These are phyloP conservation scores for Cassiopea xamachana DNA, from an alignment of 30 jellyfish, hydroid and myxozoan species.

Conservation along the genomic window DNA sequence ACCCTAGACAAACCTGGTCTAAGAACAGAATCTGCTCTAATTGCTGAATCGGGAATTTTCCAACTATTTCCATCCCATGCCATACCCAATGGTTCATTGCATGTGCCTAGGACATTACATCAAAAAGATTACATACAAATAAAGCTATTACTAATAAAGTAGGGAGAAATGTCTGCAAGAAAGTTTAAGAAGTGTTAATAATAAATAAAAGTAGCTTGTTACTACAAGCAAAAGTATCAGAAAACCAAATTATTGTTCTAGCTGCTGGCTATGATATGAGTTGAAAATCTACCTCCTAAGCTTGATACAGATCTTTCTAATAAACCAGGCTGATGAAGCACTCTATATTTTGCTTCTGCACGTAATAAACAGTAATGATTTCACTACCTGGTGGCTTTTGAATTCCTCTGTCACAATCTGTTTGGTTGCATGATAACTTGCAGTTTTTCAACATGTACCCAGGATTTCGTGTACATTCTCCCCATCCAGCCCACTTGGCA, in stretches of 20 bases:
- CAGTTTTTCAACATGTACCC: slow-evolving; percentile 93
- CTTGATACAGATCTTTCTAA: too few relatives aligned
- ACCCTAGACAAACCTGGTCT: slow-evolving; percentile 75
- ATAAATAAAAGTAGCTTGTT: too few relatives aligned
- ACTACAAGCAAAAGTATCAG: neutral
- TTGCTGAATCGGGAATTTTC: slow-evolving; percentile 85
- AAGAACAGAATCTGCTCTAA: slow-evolving; percentile 71
- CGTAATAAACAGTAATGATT: neutral
- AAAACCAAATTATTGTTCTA: neutral
- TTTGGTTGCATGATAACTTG: slow-evolving; percentile 84
- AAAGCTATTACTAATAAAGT: too few relatives aligned
- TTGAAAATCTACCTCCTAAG: too few relatives aligned
- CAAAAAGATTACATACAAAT: too few relatives aligned
- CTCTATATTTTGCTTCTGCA: too few relatives aligned
- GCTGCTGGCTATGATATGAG: too few relatives aligned
- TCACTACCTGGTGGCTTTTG: slow-evolving; percentile 83
- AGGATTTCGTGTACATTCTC: slow-evolving; percentile 90
- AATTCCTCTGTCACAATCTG: slow-evolving; percentile 79
- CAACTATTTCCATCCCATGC: slow-evolving; percentile 86
- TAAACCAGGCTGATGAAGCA: too few relatives aligned
- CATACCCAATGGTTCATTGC: slow-evolving; percentile 93
- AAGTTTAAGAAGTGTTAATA: too few relatives aligned
- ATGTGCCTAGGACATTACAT: slow-evolving; percentile 33
- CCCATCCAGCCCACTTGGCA: slow-evolving; percentile 90
- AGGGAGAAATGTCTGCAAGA: too few relatives aligned